Base-by-base conservation (phyloP, 2,113 vertebrate species). In the Seriola dumerili region DNA sequence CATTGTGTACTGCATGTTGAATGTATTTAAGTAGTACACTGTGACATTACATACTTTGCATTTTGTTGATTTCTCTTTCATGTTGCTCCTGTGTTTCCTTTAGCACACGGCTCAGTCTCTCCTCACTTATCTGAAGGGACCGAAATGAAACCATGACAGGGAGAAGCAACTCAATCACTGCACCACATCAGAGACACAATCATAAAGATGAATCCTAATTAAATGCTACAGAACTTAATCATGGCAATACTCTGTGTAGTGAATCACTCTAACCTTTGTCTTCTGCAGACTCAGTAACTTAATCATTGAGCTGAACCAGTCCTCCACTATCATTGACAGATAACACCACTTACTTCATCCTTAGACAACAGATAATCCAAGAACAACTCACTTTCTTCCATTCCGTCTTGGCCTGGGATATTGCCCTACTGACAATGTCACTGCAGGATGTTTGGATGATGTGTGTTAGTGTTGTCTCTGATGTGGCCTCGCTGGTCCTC, bases 381-480 rank as follows among this genome's bases (percentile, higher is more conserved):
- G 17, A 57, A 23, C 0, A 38, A 77, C 94, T 85, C 95, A 98
- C 98, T 95, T 95, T 94, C 81, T 92, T 92, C 96, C 95, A 95
- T 9, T 96, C 93, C 62, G 1, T 91, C 63, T 92, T 95, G 11
- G 93, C 82, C 83, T 93, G 94, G 80, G 95, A 87, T 66, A 93
- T 72, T 17, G 94, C 81, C 66, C 90, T 88, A 61, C 66, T 88
- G 5, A 96, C 38, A 5, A 91, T 85, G 46, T 92, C 87, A 81
- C 75, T 95, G 85, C 95, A 96, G 8, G 93, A 90, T 32, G 92
- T 94, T 42, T 93, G 93, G 73, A 97, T 61, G 72, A 94, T 94
- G 54, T 90, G 73, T 58, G 86, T 94, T 19, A 97, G 44, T n/a
- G 93, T 94, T 57, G 91, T 91, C 78, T 82, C 84, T 81, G 84